Base-by-base conservation (phyloP, 2,888 invertebrate species). In the Ennomos fuscantarius region DNA sequence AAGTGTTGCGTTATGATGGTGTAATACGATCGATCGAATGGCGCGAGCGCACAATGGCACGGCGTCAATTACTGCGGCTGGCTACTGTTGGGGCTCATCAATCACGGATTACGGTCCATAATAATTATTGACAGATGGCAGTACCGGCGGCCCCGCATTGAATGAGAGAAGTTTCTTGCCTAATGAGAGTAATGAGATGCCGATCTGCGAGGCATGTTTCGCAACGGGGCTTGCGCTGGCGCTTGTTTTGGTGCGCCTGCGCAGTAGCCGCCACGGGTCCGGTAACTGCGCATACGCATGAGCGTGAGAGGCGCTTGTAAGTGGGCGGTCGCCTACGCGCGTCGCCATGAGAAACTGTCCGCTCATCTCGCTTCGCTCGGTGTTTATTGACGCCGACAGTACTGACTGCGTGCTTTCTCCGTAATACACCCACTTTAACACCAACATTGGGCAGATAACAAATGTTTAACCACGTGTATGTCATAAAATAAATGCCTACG, bases 61-160 rank as follows among this genome's bases (percentile, higher is more conserved):
- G 78, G 67, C 80, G 79, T 84, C 86, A 84, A 87, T 89, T 87
- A 73, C 68, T 69, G 66, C 74, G 70, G 68, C 63, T 70, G 66
- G 79, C 89, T 89, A 85, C 90, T 80, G 89, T 86, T 78, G 77
- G 73, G 79, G 69, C 76, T 78, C 85, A 89, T 89, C 87, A 88
- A 89, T 90, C 89, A 84, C 65, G 78, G 81, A 85, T 87, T 86
- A 87, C 78, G 76, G 76, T 65, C 66, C 67, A 76, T 85, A 85
- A 86, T 89, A 83, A 87, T 86, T 86, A 90, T 85, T 87, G 88
- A 89, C 88, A 81, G 82, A 72, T 33, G 68, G 78, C 79, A 80
- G 54, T 64, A 67, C 62, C 67, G 76, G 68, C 60, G 47, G 54
- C 63, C 66, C 62, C 67, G 77, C 72, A 68, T 73, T 75, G 78